phyloP scores from a whole-genome alignment of 2,113 vertebrate species.

The Ammospiza caudacuta region DNA sequence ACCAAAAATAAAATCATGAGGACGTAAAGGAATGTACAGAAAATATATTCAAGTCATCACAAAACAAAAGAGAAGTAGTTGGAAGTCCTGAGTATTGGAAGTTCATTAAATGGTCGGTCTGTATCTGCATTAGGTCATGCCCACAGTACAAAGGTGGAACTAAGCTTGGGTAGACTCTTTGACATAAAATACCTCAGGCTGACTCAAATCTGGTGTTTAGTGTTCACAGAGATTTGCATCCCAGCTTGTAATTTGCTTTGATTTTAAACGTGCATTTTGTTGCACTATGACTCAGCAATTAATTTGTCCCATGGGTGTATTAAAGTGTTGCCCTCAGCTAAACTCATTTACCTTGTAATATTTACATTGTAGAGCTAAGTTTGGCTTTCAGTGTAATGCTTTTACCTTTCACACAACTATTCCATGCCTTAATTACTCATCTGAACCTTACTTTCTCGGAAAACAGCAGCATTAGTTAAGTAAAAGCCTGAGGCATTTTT shows the following conservation, averaged over 20 bases:
- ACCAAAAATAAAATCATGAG: constrained; percentile 7
- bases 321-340: not conserved
- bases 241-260: not conserved
- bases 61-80: not conserved
- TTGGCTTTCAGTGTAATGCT: not conserved
- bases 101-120: not conserved
- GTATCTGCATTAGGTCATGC: not conserved
- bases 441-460: not conserved
- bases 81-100: not conserved
- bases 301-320: not conserved
- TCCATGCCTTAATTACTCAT: not conserved
- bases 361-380: constrained; percentile 23
- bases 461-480: not conserved
- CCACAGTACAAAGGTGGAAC: not conserved
- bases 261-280: not conserved
- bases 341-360: not conserved
- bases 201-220: not conserved
- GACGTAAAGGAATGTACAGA: not conserved
- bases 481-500: not conserved
- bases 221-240: not conserved
- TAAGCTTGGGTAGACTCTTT: not conserved
- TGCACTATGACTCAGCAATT: not conserved
- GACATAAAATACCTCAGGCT: not conserved
- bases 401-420: not conserved
- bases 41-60: not conserved